A percentile compares a stretch with the other conserved stretches of the same genome.
phyloP scores from a whole-genome alignment of 2,797 vertebrate genomes.

The Notamacropus eugenii region DNA sequence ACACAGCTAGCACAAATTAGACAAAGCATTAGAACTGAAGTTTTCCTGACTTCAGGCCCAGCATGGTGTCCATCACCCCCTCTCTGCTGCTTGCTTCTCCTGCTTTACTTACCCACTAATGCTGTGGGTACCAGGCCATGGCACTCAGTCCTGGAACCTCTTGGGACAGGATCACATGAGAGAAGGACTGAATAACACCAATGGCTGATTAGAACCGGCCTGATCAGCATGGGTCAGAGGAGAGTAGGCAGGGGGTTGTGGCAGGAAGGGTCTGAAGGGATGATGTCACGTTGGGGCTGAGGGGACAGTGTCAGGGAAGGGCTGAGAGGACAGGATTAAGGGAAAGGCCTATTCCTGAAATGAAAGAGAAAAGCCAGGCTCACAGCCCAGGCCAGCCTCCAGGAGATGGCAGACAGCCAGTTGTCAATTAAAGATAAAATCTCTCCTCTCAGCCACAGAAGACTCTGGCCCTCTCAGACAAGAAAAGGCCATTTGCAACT shows the following conservation, averaged over 20 bases:
- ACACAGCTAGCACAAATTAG: background rate
- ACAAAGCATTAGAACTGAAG: background rate
- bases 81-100: background rate
- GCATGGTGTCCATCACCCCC: background rate
- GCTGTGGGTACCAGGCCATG: background rate
- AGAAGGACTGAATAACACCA: slow-evolving; percentile 18
- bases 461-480: background rate
- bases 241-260: background rate
- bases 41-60: background rate
- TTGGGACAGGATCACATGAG: background rate
- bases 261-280: background rate
- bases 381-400: slow-evolving; percentile 18
- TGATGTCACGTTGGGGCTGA: too few relatives aligned
- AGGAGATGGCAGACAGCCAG: slow-evolving; percentile 75
- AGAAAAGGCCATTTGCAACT: slow-evolving; percentile 70
- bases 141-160: background rate
- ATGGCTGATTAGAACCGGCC: background rate
- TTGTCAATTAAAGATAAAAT: slow-evolving; percentile 78
- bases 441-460: slow-evolving; percentile 50
- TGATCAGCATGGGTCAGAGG: background rate
- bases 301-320: background rate
- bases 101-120: background rate
- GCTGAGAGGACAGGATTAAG: background rate
- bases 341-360: slow-evolving; percentile 59
- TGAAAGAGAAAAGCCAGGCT: background rate